Conservation (phyloP, 2,113 vertebrate species). For the Oncorhynchus gorbuscha region DNA sequence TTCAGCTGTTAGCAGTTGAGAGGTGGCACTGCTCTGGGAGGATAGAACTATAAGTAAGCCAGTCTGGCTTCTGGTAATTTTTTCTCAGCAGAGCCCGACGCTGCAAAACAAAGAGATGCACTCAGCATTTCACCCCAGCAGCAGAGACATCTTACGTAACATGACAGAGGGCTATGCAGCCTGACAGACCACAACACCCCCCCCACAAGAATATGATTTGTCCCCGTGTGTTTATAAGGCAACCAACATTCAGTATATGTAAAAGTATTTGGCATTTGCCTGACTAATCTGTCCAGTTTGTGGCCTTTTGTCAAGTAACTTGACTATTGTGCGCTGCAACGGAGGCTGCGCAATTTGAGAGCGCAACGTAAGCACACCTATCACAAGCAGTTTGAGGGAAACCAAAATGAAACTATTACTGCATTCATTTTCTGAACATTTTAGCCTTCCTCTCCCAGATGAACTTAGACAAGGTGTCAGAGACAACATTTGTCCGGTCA, state of each 20-base stretch:
- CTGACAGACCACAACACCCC: slow-evolving; percentile 23
- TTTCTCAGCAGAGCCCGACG: slow-evolving; percentile 26
- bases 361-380: not conserved
- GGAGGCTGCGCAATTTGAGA: not conserved
- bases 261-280: too few relatives aligned
- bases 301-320: not conserved
- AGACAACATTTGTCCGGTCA: not conserved
- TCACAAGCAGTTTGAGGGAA: not conserved
- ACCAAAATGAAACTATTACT: not conserved
- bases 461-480: slow-evolving; percentile 1
- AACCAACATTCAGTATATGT: not conserved
- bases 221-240: not conserved
- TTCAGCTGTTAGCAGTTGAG: not conserved
- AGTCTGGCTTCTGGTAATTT: slow-evolving; percentile 36
- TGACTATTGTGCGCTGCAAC: not conserved
- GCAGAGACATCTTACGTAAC: slow-evolving; percentile 55
- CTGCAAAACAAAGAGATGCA: not conserved
- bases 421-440: not conserved
- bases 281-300: not conserved
- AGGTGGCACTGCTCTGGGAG: not conserved
- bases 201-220: slow-evolving; percentile 7
- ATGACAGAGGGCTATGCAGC: not conserved
- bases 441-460: slow-evolving; percentile 1
- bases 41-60: slow-evolving; percentile 44
- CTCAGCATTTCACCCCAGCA: slow-evolving; percentile 30